Evolutionary conservation across 2,113 vertebrate species (phyloP).

Genomic region (Corapipo altera): DNA sequence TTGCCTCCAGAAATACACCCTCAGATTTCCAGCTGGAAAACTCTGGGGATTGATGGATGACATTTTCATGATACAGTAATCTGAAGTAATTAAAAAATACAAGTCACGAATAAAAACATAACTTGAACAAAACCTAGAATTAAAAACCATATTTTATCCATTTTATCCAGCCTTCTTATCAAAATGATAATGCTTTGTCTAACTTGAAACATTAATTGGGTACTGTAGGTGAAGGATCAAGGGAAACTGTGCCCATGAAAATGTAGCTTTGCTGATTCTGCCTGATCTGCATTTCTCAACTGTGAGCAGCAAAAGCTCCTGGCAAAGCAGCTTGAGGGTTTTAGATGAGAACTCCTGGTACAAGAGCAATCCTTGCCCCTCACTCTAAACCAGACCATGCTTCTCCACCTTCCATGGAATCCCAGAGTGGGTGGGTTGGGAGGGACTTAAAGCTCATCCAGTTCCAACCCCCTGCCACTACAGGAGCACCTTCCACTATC

Average conservation of each 20-base stretch:
- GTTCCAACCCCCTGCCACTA: too few species aligned
- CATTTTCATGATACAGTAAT: not conserved
- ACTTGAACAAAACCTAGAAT: not conserved
- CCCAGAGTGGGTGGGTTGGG: not conserved
- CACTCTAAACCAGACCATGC: accelerated
- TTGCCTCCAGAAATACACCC: not conserved
- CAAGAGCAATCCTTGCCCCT: not conserved
- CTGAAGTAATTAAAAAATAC: not conserved
- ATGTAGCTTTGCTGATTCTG: not conserved
- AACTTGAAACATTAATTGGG: not conserved
- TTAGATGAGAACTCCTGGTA: accelerated
- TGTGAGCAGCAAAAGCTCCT: not conserved
- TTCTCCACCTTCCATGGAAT: not conserved
- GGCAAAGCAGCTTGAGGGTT: not conserved
- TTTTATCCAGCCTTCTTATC: not conserved
- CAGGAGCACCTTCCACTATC: too few species aligned
- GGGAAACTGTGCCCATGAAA: not conserved
- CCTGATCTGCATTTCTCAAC: not conserved
- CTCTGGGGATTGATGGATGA: not conserved
- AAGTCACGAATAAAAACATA: not conserved
- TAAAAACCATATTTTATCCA: not conserved
- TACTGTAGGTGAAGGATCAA: not conserved
- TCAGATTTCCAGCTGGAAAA: not conserved
- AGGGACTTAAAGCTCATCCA: not conserved
- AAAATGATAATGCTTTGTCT: not conserved